Evolutionary conservation across 2,113 vertebrate species (phyloP), one percentile per base, ranked within the genome.

Genomic region (Cynopterus brachyotis): DNA sequence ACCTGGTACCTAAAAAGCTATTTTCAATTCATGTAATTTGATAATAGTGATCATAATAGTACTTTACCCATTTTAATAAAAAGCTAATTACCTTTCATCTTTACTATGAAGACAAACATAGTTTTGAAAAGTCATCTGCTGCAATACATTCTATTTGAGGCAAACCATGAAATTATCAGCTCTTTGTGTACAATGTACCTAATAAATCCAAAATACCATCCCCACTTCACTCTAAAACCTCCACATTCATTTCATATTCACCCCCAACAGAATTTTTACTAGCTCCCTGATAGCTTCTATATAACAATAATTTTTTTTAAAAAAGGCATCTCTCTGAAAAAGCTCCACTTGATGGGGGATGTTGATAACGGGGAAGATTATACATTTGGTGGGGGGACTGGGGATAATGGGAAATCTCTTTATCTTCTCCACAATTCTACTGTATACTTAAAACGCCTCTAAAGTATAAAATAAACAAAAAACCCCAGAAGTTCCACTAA

Each of bases 21-120:
- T 84, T 89, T 83, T 89, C 40, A 93, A 32, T 42, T 85, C 85
- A 75, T 91, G 24, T 73, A 50, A 94, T 94, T 81, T 91, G 75
- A 81, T 16, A 88, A 57, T 64, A 7, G 59, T 30, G 50, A 88
- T 37, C n/a, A 62, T 12, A 40, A 53, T 35, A 55, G 45, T 88
- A 94, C 42, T 76, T 82, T 82, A 62, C 60, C 57, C 91, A 53
- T 53, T 78, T 73, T 2, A 45, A 89, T 73, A 85, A 66, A 81
- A 50, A 45, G 59, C 66, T 57, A 80, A 66, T n/a, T 91, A 69
- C 45, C 17, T 80, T 87, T 53, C 30, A 69, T 69, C 22, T 94
- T 82, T 83, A 19, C 42, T 60, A 76, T 60, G 22, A 82, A 73
- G 89, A 67, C 30, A 78, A 62, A 91, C 42, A 80, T 17, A 82